Conservation (phyloP, 1,140 invertebrate genomes). For the Dendrolimus kikuchii region DNA sequence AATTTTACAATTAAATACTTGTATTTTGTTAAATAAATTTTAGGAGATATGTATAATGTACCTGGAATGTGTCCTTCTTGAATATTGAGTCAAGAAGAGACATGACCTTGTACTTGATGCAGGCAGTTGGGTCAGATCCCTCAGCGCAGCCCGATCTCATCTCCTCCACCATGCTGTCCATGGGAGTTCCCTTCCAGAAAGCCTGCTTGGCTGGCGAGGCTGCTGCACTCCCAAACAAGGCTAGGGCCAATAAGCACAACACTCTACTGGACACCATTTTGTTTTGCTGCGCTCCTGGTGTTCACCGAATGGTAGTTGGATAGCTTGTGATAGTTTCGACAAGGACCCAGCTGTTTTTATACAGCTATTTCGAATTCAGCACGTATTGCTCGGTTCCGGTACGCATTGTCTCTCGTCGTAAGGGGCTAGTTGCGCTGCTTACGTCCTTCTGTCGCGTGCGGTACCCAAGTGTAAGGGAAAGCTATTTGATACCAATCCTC, state of each 20-base stretch:
- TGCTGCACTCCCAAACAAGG: conserved; percentile 68
- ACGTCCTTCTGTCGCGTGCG: conserved; percentile 38
- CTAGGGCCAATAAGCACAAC: conserved; percentile 60
- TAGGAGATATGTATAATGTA: conserved; percentile 31
- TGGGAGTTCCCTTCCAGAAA: conserved; percentile 78
- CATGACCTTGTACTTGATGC: conserved; percentile 86
- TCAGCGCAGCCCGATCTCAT: conserved; percentile 80
- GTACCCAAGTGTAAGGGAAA: conserved; percentile 65
- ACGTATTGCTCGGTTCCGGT: conserved; percentile 58
- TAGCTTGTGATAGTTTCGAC: conserved; percentile 66
- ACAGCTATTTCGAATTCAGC: conserved; percentile 73
- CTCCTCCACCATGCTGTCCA: conserved; percentile 82
- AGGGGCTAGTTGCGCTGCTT: conserved; percentile 34
- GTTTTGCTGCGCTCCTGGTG: conserved; percentile 41
- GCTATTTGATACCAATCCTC: conserved; percentile 68
- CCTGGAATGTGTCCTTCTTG: conserved; percentile 84
- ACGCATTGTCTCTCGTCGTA: conserved; percentile 58
- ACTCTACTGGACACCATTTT: conserved; percentile 70
- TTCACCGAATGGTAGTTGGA: conserved; percentile 54
- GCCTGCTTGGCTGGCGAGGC: conserved; percentile 76
- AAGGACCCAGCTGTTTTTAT: conserved; percentile 67
- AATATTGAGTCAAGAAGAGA: conserved; percentile 83
- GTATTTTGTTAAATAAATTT: conserved; percentile 6
- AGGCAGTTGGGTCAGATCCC: conserved; percentile 83
- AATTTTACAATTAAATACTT: background rate